Conservation (phyloP, 2,797 vertebrate species). For the Tiaroga cobitis region DNA sequence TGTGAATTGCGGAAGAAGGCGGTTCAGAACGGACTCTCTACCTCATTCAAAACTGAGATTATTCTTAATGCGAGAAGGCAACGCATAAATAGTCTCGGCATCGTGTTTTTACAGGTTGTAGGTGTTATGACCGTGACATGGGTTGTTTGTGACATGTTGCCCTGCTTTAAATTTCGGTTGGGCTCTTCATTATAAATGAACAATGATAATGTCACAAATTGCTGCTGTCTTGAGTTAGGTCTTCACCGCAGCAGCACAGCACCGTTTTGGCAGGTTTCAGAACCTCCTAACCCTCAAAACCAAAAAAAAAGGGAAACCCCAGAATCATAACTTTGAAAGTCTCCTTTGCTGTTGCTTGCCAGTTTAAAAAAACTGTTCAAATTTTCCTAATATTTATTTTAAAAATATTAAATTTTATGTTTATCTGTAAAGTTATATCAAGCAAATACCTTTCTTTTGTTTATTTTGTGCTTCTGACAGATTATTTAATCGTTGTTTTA, state of each 20-base stretch:
- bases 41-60: slow-evolving; percentile 58
- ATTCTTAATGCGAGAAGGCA: slow-evolving; percentile 76
- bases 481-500: background rate
- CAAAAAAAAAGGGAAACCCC: slow-evolving; percentile 13
- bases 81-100: slow-evolving; percentile 74
- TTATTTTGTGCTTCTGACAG: background rate
- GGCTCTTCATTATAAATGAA: slow-evolving; percentile 66
- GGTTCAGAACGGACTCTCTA: slow-evolving; percentile 26
- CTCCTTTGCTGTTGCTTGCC: background rate
- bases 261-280: slow-evolving; percentile 30
- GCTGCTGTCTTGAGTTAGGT: slow-evolving; percentile 38
- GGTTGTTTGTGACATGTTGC: slow-evolving; percentile 75
- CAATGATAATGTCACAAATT: slow-evolving; percentile 65
- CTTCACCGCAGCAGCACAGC: slow-evolving; percentile 4
- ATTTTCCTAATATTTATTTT: background rate
- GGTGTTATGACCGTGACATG: slow-evolving; percentile 74
- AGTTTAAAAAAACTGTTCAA: background rate
- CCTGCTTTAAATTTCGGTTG: slow-evolving; percentile 66
- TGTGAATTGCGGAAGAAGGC: slow-evolving; percentile 67
- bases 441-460: background rate
- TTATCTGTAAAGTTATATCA: background rate
- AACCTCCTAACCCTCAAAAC: slow-evolving; percentile 15
- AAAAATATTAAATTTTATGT: background rate
- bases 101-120: slow-evolving; percentile 67
- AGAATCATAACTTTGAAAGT: background rate